These are phyloP conservation scores for Druon quercuslanigerum DNA, from an alignment of 1,140 invertebrate species.

Conservation along the genomic window DNA sequence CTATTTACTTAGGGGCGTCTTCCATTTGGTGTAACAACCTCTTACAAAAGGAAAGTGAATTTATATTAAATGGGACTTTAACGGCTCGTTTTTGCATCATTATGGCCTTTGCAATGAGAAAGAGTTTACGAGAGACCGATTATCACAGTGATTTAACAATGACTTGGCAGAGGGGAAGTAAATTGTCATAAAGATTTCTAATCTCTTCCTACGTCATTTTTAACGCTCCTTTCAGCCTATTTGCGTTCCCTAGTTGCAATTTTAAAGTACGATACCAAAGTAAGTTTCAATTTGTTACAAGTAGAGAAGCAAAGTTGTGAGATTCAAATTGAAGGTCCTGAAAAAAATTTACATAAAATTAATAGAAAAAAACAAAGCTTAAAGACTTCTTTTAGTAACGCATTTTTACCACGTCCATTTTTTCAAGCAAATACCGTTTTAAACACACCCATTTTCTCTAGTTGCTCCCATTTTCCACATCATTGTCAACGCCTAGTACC, in stretches of 20 bases:
- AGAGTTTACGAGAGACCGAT: background rate
- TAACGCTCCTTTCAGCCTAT: background rate
- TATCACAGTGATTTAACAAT: slow-evolving; percentile 12
- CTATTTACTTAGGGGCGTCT: slow-evolving; percentile 17
- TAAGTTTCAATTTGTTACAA: background rate
- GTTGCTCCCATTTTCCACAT: too few relatives aligned
- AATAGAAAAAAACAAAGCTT: too few relatives aligned
- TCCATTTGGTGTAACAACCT: background rate
- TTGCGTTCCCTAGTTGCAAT: background rate
- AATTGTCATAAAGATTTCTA: slow-evolving; percentile 21
- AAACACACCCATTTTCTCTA: too few relatives aligned
- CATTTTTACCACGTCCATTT: too few relatives aligned
- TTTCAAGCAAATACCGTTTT: too few relatives aligned
- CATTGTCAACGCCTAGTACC: too few relatives aligned
- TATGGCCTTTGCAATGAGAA: background rate
- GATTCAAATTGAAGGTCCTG: too few relatives aligned
- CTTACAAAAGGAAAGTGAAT: background rate
- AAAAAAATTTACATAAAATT: too few relatives aligned
- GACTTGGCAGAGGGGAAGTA: background rate
- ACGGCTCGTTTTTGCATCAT: background rate
- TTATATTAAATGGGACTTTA: slow-evolving; percentile 22
- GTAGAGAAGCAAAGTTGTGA: too few relatives aligned
- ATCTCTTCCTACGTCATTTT: background rate
- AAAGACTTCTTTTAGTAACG: too few relatives aligned
- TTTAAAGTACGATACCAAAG: background rate